Conservation (phyloP, 92 coral and sea anemone genomes). For the Scolanthus callimorphus region DNA sequence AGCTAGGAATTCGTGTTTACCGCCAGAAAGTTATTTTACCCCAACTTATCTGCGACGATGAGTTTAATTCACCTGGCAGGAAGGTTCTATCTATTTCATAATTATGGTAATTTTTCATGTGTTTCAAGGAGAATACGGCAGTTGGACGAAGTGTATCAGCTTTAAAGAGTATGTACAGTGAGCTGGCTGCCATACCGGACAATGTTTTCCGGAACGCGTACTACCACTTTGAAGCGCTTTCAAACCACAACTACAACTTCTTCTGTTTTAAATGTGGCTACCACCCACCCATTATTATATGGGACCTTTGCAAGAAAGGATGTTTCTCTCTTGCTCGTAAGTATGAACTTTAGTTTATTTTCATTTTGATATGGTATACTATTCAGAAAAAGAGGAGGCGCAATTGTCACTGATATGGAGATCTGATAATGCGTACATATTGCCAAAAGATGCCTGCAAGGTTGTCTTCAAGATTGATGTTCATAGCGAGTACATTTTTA, state of each 20-base stretch:
- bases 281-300: slow-evolving; percentile 33
- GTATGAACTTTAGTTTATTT: background rate
- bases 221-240: slow-evolving; percentile 26
- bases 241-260: slow-evolving; percentile 23
- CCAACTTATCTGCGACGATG: too few relatives aligned
- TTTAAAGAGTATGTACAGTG: slow-evolving; percentile 1
- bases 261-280: slow-evolving; percentile 29
- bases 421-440: too few relatives aligned
- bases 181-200: slow-evolving; percentile 1
- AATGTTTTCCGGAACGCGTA: slow-evolving; percentile 19
- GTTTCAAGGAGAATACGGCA: slow-evolving; percentile 31
- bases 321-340: slow-evolving; percentile 47
- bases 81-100: background rate
- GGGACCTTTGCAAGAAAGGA: slow-evolving; percentile 58
- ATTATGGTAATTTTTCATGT: background rate
- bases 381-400: too few relatives aligned
- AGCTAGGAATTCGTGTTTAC: too few relatives aligned
- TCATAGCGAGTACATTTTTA: too few relatives aligned
- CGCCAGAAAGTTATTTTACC: too few relatives aligned
- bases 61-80: too few relatives aligned
- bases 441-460: too few relatives aligned
- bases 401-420: too few relatives aligned
- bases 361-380: too few relatives aligned
- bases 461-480: too few relatives aligned
- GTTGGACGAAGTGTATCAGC: slow-evolving; percentile 15